Evolutionary conservation across 2,888 invertebrate species (phyloP), one percentile per base, ranked within the genome.

Genomic region (Tortrix viridana): DNA sequence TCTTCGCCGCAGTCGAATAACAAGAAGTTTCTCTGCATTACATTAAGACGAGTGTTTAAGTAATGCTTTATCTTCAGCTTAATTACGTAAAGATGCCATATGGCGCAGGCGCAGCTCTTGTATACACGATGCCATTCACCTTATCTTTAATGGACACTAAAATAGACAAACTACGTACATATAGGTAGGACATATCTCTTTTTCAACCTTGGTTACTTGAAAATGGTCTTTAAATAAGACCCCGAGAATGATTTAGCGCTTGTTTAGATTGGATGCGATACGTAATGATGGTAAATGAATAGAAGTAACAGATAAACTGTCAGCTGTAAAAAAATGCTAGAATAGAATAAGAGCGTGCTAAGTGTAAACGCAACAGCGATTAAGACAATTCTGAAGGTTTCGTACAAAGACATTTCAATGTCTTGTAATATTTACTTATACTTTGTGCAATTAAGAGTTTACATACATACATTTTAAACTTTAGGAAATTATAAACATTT

Each of bases 141-240:
- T 70, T 69, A 69, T 70, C 64, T 67, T 61, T 16, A 62, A 55
- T 64, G 56, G 60, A 38, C 50, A 65, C 65, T 65, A 66, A 66
- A 69, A 68, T 67, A 66, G 65, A 52, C 47, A 12, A 16, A n/a
- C 38, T n/a, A n/a, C 38, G 38, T 38, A n/a, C n/a, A 1, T 38
- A 38, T 12, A 38, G 14, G 12, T 38, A n/a, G n/a, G n/a, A 5
- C n/a, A 5, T 38, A 38, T 38, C 14, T n/a, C 2, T 38, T 44
- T 41, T 12, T n/a, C 22, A 38, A 14, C 26, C 26, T 12, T 1
- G 16, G 19, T 43, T 23, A 18, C 16, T n/a, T 38, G 19, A 20
- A 48, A 43, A 48, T 16, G 7, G 3, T 23, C 26, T 0, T 43
- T 32, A 37, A 22, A n/a, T 49, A 61, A 41, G n/a, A 41, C 41